phyloP scores from a whole-genome alignment of 2,113 vertebrate genomes.

The Salvelinus sp. region DNA sequence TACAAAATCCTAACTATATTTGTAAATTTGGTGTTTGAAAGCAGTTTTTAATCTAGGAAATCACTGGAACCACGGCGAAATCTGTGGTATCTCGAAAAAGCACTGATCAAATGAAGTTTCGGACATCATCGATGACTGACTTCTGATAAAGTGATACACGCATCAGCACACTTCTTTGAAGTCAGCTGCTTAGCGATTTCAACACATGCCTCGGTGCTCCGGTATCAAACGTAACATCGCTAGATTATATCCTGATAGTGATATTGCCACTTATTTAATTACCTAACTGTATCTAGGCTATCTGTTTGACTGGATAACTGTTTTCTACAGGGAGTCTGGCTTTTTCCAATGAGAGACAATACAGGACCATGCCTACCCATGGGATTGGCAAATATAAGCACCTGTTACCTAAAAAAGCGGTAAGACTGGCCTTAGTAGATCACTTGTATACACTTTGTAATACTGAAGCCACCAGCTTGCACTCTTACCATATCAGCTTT shows the following conservation, averaged over 20 bases:
- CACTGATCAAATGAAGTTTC: too few relatives aligned
- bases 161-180: too few relatives aligned
- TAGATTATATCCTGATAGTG: background rate
- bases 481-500: background rate
- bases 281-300: background rate
- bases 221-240: too few relatives aligned
- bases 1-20: too few relatives aligned
- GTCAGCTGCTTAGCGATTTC: too few relatives aligned
- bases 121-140: too few relatives aligned
- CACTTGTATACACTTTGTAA: background rate
- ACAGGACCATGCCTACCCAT: conserved; percentile 79
- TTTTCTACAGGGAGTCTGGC: conserved; percentile 34
- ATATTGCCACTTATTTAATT: background rate
- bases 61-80: too few relatives aligned
- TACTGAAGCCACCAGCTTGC: background rate
- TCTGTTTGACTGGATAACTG: background rate
- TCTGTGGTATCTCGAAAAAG: too few relatives aligned
- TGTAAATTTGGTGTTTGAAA: too few relatives aligned
- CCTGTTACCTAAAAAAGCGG: conserved; percentile 75
- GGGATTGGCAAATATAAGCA: conserved; percentile 85
- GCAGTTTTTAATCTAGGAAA: too few relatives aligned
- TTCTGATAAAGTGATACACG: too few relatives aligned
- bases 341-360: conserved; percentile 65
- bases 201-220: too few relatives aligned
- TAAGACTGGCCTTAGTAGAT: conserved; percentile 53